Conservation (phyloP, 2,888 invertebrate genomes). For the Hypselothyrea guttata region DNA sequence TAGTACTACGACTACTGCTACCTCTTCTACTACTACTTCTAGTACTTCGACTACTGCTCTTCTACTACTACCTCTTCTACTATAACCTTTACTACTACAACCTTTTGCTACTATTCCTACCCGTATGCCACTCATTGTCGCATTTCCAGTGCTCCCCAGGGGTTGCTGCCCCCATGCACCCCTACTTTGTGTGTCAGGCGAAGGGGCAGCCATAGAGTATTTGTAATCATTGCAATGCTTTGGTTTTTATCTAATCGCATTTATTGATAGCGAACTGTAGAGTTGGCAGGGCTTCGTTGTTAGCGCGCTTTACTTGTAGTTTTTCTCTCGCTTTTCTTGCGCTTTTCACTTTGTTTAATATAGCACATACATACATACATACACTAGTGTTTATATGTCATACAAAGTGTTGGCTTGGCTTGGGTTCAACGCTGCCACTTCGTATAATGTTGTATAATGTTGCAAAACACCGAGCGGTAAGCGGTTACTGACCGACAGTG, state of each 20-base stretch:
- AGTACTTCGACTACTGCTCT: not conserved
- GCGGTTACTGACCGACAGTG: slow-evolving; percentile 65
- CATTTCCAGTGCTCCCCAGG: not conserved
- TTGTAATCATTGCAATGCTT: slow-evolving; percentile 6
- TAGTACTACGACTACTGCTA: not conserved
- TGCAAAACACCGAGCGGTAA: slow-evolving; percentile 52
- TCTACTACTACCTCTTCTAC: not conserved
- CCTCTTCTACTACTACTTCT: not conserved
- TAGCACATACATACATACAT: no score
- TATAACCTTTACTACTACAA: not conserved
- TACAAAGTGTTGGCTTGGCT: slow-evolving; percentile 27
- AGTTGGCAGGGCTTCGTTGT: slow-evolving; percentile 44
- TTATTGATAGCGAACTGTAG: slow-evolving; percentile 63
- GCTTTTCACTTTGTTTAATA: slow-evolving; percentile 37
- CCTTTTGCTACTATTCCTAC: not conserved
- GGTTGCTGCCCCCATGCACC: no score
- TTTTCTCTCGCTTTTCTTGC: slow-evolving; percentile 2
- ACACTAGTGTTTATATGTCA: slow-evolving; percentile 68
- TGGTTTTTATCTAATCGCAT: slow-evolving; percentile 65
- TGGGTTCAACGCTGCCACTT: slow-evolving; percentile 12
- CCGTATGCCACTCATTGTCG: no score
- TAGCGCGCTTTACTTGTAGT: no score
- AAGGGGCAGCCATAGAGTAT: no score
- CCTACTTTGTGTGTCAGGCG: no score
- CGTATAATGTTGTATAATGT: slow-evolving; percentile 67